Evolutionary conservation across 2,797 vertebrate genomes (phyloP), one percentile per base, ranked within the genome.

Genomic region (Astyanax mexicanus): DNA sequence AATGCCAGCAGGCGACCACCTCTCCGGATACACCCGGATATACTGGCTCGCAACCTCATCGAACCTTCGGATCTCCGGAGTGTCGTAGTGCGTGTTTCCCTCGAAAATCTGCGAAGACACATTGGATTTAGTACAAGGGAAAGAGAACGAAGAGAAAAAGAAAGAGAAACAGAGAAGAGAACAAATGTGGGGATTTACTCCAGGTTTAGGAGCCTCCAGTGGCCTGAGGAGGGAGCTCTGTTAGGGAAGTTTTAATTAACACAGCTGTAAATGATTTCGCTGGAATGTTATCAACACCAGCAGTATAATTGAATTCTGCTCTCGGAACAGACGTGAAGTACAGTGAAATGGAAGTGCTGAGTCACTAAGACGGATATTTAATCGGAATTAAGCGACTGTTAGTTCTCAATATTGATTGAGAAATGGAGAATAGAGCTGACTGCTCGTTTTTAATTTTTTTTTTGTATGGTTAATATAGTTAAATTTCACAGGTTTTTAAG

Each of bases 11-110:
- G 96, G 97, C 0, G 98, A 98, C 98, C 98, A 99, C 71, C 96
- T 91, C 89, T 99, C 98, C 0, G 98, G 98, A 85, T 98, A 95
- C 15, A 99, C 92, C 35, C 97, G 87, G 80, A 99, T 81, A 6
- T 93, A 97, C 87, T 98, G 98, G 0, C 96, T 93, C 29, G 92
- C 92, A 19, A 98, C 89, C 25, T 97, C 92, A 1, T 98, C 96
- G 51, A 99, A 99, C 75, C 96, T 86, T 19, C 98, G 92, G 68
- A 99, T 94, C 85, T 99, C 98, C 0, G 98, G 98, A 6, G 95
- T 96, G 76, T 99, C 98, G 0, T 96, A 98, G 89, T 99, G 96
- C 77, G 95, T 92, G 89, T 98, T 99, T n/a, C 98, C 98, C 86
- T 99, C 97, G 66, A 99, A 99, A 65, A 98, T 91, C 98, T 98